A percentile compares a stretch with the other conserved stretches of the same genome.
Conservation (phyloP, 1,140 invertebrate genomes). For the Cotesia vestalis region DNA sequence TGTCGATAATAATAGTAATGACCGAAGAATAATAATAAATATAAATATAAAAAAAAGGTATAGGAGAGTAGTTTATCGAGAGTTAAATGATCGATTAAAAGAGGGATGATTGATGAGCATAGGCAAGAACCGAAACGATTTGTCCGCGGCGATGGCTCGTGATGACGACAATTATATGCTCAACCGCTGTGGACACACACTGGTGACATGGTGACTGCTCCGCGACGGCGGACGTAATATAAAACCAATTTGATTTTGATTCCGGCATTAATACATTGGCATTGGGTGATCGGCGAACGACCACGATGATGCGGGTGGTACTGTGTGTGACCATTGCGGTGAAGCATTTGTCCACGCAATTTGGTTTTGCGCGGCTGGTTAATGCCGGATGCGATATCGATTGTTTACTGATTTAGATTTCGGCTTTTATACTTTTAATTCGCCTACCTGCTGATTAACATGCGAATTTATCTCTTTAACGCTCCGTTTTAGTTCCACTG, state of each 20-base stretch:
- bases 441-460: conserved; percentile 25
- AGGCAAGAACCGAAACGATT: conserved; percentile 31
- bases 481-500: conserved; percentile 44
- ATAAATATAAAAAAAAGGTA: background rate
- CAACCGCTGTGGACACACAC: conserved; percentile 27
- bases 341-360: conserved; percentile 52
- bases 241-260: conserved; percentile 52
- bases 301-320: conserved; percentile 41
- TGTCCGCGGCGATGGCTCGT: conserved; percentile 20
- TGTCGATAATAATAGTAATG: conserved; percentile 6
- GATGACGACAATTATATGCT: conserved; percentile 18
- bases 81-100: conserved; percentile 29
- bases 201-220: no score
- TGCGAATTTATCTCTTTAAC: conserved; percentile 34
- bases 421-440: conserved; percentile 32
- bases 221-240: conserved; percentile 36
- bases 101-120: conserved; percentile 29
- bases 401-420: conserved; percentile 31
- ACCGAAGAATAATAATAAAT: background rate
- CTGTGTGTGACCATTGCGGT: conserved; percentile 46
- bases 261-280: conserved; percentile 43
- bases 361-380: conserved; percentile 49
- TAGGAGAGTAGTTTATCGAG: conserved; percentile 22
- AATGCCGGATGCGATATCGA: conserved; percentile 30
- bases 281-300: conserved; percentile 18